Percentiles rank a stretch among this genome's conserved stretches.
Conservation (phyloP, 1,140 invertebrate genomes). For the Eciton burchellii region DNA sequence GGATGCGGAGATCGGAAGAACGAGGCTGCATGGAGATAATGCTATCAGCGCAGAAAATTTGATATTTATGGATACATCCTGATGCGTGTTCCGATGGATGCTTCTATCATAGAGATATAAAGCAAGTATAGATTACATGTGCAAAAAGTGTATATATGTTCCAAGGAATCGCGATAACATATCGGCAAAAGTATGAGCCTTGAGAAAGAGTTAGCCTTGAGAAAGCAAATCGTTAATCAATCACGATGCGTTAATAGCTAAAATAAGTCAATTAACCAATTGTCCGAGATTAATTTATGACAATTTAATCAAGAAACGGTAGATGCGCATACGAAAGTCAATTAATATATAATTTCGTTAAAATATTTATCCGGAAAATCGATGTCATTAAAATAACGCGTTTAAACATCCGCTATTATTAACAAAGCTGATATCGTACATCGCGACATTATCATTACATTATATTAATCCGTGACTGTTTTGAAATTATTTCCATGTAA, state of each 20-base stretch:
- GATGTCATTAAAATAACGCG: neutral
- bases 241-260: neutral
- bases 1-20: neutral
- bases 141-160: too few species aligned
- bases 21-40: neutral
- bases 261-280: conserved; percentile 22
- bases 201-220: too few species aligned
- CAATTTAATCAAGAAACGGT: conserved; percentile 14
- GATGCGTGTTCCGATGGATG: too few species aligned
- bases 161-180: too few species aligned
- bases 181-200: too few species aligned
- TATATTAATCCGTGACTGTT: too few species aligned
- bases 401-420: neutral
- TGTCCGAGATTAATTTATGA: neutral
- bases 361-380: conserved; percentile 35
- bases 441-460: neutral
- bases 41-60: too few species aligned
- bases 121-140: too few species aligned
- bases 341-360: conserved; percentile 40
- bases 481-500: conserved; percentile 1
- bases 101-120: too few species aligned
- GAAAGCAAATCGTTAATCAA: conserved; percentile 1
- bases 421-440: neutral
- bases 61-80: too few species aligned
- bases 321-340: neutral